phyloP scores from a whole-genome alignment of 2,113 vertebrate genomes.

The Nesogale talazaci region DNA sequence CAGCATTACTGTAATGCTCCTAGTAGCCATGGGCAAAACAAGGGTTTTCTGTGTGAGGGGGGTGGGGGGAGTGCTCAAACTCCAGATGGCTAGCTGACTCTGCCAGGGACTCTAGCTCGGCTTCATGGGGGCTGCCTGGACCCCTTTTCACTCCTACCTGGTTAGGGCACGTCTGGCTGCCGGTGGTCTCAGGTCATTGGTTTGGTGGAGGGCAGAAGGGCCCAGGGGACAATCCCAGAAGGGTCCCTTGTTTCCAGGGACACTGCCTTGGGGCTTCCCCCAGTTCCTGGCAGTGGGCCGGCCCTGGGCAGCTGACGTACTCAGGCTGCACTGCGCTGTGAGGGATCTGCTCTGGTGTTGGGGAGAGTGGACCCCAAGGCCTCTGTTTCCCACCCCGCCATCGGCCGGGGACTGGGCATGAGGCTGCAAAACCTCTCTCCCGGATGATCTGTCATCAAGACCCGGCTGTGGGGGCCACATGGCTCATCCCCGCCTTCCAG shows the following conservation, averaged over 20 bases:
- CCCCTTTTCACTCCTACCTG: neutral
- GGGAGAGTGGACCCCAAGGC: neutral
- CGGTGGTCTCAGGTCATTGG: constrained; percentile 33
- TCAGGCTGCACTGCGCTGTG: neutral
- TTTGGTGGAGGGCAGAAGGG: neutral
- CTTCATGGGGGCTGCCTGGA: fast-evolving
- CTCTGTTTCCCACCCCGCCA: constrained; percentile 8
- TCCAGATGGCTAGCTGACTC: neutral
- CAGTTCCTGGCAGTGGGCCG: neutral
- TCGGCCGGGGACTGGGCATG: neutral
- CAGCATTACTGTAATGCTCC: neutral
- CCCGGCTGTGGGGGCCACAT: neutral
- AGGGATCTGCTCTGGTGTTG: neutral
- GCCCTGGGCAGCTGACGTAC: neutral
- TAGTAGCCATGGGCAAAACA: neutral
- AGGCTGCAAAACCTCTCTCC: neutral
- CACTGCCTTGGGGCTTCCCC: neutral
- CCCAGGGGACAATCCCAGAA: no score
- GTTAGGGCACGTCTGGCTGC: neutral
- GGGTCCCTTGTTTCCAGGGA: neutral
- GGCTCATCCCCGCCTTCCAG: neutral
- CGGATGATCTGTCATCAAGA: neutral
- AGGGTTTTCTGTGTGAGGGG: no score
- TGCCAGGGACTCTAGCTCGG: neutral
- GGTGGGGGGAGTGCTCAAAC: neutral